These are phyloP conservation scores for Rhipidura dahli DNA, from an alignment of 2,113 vertebrate genomes.

Conservation along the genomic window DNA sequence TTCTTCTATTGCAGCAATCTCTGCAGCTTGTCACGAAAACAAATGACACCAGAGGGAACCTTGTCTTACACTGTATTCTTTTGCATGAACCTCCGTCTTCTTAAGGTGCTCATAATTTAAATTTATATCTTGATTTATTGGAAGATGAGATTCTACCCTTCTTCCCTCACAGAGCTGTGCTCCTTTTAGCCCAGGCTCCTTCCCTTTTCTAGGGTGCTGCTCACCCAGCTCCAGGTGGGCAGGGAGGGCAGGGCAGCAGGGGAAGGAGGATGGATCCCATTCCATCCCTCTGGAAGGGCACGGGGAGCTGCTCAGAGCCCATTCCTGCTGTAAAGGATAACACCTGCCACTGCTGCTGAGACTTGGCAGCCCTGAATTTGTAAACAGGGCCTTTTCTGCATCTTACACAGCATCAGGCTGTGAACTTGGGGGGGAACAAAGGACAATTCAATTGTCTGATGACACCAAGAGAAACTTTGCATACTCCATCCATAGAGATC, in stretches of 20 bases:
- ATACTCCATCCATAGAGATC: background rate
- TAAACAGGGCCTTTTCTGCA: background rate
- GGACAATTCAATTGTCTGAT: background rate
- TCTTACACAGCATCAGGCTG: background rate
- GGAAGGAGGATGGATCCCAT: background rate
- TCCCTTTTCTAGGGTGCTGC: background rate
- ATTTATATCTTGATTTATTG: slow-evolving; percentile 50
- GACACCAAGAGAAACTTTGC: background rate
- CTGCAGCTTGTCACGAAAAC: slow-evolving; percentile 46
- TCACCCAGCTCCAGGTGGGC: slow-evolving; percentile 3
- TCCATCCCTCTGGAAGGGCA: background rate
- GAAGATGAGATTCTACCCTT: background rate
- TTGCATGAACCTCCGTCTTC: slow-evolving; percentile 50
- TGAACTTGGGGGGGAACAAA: background rate
- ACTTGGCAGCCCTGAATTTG: background rate
- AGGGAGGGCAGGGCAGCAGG: background rate
- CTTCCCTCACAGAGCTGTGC: background rate
- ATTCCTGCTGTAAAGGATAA: background rate
- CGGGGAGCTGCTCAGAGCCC: background rate
- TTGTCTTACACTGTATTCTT: slow-evolving; percentile 28
- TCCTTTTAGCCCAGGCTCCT: background rate
- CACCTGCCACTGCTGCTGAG: slow-evolving; percentile 6
- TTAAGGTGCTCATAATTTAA: slow-evolving; percentile 55
- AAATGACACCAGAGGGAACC: background rate
- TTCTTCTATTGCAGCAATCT: slow-evolving; percentile 33